Evolutionary conservation across 2,888 invertebrate species (phyloP), one percentile per base, ranked within the genome.

Genomic region (Chrysolina americana): DNA sequence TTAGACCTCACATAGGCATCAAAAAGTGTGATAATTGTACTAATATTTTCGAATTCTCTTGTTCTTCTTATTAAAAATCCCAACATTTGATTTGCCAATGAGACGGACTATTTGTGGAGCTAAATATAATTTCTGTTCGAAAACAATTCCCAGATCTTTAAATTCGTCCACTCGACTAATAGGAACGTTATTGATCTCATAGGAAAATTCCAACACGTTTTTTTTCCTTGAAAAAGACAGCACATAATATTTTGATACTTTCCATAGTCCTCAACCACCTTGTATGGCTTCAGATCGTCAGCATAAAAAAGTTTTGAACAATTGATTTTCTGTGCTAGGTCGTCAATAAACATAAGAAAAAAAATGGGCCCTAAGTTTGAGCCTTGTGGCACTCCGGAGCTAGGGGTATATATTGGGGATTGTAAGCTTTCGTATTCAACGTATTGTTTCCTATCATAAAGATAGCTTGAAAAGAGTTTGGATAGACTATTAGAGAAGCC

Each of bases 381-480:
- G 48, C 48, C 68, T 56, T 68, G 68, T 36, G 59, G 41, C 53
- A 68, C 48, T 21, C 68, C 68, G 3, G 68, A 68, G 36, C 56
- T 56, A 23, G 68, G 41, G 10, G 41, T 69, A 21, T 59, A 69
- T 28, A 59, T 9, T 0, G 56, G 19, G 21, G 62, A 69, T 19
- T 59, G 56, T 41, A 11, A 62, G 15, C 62, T 44, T 56, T 59
- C 69, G 19, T 69, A 62, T 69, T 59, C 59, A 11, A 69, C 62
- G 41, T 41, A 69, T 59, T 69, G 62, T 19, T 69, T 69, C n/a
- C 44, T 69, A 28, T 69, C 69, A 59, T 44, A 69, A n/a, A 41
- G 44, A 59, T 41, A 69, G 41, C 59, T 59, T 41, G 56, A 2
- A 41, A 68, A 68, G 1, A 68, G 41, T 10, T 56, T 17, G 9